phyloP scores from a whole-genome alignment of 2,888 invertebrate genomes.

The Sialis lutaria region DNA sequence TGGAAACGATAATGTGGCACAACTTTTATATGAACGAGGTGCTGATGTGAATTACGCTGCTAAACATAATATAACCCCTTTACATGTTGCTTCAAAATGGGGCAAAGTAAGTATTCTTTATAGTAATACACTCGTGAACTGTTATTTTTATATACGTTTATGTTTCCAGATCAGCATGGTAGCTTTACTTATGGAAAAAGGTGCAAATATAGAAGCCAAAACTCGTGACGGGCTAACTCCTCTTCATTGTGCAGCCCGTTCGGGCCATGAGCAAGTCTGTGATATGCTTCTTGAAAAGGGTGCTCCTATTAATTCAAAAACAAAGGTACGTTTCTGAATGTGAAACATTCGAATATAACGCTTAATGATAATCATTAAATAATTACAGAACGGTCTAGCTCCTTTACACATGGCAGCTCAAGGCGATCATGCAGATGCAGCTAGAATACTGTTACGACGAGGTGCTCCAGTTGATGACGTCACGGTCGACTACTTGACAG shows the following conservation, averaged over 20 bases:
- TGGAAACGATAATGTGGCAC: conserved; percentile 88
- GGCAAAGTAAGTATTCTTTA: conserved; percentile 69
- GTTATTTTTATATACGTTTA: not conserved
- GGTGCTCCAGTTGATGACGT: conserved; percentile 98
- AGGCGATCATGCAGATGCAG: conserved; percentile 96
- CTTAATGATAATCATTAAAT: not conserved
- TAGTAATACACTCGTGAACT: not conserved
- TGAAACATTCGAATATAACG: too few species aligned
- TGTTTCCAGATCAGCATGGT: conserved; percentile 67
- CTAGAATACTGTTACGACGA: conserved; percentile 76
- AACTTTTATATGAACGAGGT: conserved; percentile 70
- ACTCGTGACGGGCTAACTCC: conserved; percentile 93
- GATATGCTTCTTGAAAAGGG: conserved; percentile 73
- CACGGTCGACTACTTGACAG: conserved; percentile 93
- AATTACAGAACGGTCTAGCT: conserved; percentile 66
- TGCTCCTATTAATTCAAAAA: conserved; percentile 88
- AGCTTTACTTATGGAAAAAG: conserved; percentile 68
- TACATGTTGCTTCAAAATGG: conserved; percentile 98
- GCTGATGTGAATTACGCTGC: conserved; percentile 94
- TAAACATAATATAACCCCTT: conserved; percentile 94
- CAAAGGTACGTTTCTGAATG: conserved; percentile 55
- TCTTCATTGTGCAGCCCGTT: conserved; percentile 90
- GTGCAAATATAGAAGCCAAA: conserved; percentile 81
- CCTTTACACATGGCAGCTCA: conserved; percentile 98
- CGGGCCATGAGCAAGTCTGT: conserved; percentile 90